phyloP scores from a whole-genome alignment of 2,888 invertebrate genomes.

The Brachypterus glaber region DNA sequence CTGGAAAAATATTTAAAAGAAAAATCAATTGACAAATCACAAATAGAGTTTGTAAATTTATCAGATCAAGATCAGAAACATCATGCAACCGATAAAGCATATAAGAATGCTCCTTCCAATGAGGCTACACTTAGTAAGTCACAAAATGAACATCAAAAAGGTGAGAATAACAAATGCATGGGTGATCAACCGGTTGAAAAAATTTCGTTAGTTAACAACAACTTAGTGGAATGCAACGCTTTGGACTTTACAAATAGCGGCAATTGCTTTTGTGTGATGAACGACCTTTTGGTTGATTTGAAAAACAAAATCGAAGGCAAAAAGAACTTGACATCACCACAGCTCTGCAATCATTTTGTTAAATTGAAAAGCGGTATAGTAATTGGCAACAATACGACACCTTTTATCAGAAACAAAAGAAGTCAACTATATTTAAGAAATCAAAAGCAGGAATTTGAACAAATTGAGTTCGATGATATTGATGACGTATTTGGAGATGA shows the following conservation, averaged over 20 bases:
- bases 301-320: constrained; percentile 6
- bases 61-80: too few species aligned
- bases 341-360: constrained; percentile 16
- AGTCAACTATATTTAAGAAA: constrained; percentile 27
- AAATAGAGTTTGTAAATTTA: too few species aligned
- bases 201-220: constrained; percentile 6
- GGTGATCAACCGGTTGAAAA: too few species aligned
- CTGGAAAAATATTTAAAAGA: too few species aligned
- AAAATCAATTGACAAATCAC: too few species aligned
- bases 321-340: not conserved
- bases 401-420: constrained; percentile 23
- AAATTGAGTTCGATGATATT: constrained; percentile 21
- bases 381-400: constrained; percentile 23
- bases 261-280: constrained; percentile 28
- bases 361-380: constrained; percentile 16
- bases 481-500: constrained; percentile 25
- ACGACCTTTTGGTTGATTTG: constrained; percentile 17
- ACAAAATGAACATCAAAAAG: too few species aligned
- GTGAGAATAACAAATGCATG: too few species aligned
- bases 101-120: too few species aligned
- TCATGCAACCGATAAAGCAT: too few species aligned
- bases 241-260: constrained; percentile 24
- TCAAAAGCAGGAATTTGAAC: constrained; percentile 16
- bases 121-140: too few species aligned
- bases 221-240: constrained; percentile 20